Percentiles rank a stretch among this genome's conserved stretches.
Conservation (phyloP, 2,888 invertebrate species). For the Drosophila gaucha region DNA sequence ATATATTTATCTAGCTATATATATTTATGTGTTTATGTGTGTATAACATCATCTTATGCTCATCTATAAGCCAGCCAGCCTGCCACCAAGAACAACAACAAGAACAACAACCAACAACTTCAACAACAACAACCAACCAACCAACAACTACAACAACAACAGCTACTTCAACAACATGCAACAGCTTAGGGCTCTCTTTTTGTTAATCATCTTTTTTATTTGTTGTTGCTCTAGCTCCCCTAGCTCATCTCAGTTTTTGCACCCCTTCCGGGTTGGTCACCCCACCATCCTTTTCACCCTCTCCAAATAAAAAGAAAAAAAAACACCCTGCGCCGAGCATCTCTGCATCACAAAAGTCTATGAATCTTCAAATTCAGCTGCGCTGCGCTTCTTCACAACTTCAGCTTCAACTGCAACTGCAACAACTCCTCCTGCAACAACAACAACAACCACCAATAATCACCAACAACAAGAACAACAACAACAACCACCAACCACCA, state of each 20-base stretch:
- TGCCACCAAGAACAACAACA: constrained; percentile 43
- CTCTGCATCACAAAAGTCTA: constrained; percentile 12
- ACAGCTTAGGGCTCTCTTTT: constrained; percentile 16
- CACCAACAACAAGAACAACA: constrained; percentile 40
- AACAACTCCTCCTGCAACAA: constrained; percentile 25
- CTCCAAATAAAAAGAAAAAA: background rate
- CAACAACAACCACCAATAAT: constrained; percentile 34
- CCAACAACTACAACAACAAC: constrained; percentile 24
- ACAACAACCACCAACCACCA: constrained; percentile 37
- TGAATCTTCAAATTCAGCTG: constrained; percentile 37
- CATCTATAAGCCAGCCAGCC: constrained; percentile 59
- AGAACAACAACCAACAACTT: too few species aligned
- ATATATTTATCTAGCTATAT: constrained; percentile 5
- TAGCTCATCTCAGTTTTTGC: constrained; percentile 37
- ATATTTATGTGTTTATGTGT: constrained; percentile 1
- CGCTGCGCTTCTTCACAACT: constrained; percentile 35
- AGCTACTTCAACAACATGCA: constrained; percentile 24
- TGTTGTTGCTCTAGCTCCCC: constrained; percentile 31
- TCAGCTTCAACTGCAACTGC: constrained; percentile 34
- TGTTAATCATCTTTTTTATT: constrained; percentile 20
- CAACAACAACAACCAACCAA: constrained; percentile 9
- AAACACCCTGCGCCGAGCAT: constrained; percentile 10
- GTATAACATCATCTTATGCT: constrained; percentile 37
- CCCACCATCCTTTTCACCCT: background rate
- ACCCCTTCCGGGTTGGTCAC: constrained; percentile 22